phyloP scores from a whole-genome alignment of 2,888 invertebrate species.

The Sinotaia quadrata region DNA sequence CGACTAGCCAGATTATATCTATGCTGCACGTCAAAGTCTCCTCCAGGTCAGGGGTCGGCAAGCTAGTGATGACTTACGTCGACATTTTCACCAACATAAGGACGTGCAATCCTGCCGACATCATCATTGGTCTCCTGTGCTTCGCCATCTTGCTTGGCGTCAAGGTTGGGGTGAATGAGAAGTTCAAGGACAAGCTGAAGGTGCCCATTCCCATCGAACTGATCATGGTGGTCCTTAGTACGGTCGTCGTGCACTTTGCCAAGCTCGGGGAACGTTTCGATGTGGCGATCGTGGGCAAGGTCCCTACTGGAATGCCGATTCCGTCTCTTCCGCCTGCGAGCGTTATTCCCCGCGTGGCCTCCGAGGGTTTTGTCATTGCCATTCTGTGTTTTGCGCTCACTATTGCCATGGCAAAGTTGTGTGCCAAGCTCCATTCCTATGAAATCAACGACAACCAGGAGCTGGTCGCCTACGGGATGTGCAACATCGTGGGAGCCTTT shows the following conservation, averaged over 20 bases:
- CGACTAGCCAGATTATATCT: constrained; percentile 45
- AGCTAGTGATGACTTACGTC: constrained; percentile 21
- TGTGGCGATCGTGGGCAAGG: constrained; percentile 54
- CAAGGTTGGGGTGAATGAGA: constrained; percentile 58
- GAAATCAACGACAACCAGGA: constrained; percentile 71
- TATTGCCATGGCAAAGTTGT: constrained; percentile 71
- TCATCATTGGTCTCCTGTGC: constrained; percentile 20
- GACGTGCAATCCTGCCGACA: constrained; percentile 8
- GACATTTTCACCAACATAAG: constrained; percentile 26
- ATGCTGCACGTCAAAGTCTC: neutral
- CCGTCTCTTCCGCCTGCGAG: constrained; percentile 60
- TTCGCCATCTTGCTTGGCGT: constrained; percentile 20
- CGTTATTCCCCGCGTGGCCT: constrained; percentile 47
- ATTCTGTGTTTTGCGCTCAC: constrained; percentile 66
- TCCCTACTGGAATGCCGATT: constrained; percentile 61
- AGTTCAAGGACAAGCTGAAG: constrained; percentile 58
- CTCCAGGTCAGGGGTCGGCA: neutral
- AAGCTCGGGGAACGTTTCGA: constrained; percentile 45
- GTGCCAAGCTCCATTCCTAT: constrained; percentile 71
- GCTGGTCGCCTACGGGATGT: constrained; percentile 71
- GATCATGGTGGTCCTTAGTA: constrained; percentile 62
- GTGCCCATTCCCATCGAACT: constrained; percentile 69
- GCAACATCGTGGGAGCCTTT: constrained; percentile 69
- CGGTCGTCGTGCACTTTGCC: constrained; percentile 55
- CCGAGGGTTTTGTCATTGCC: constrained; percentile 64